Evolutionary conservation across 1,140 invertebrate species (phyloP).

Genomic region (Drosophila repletoides): DNA sequence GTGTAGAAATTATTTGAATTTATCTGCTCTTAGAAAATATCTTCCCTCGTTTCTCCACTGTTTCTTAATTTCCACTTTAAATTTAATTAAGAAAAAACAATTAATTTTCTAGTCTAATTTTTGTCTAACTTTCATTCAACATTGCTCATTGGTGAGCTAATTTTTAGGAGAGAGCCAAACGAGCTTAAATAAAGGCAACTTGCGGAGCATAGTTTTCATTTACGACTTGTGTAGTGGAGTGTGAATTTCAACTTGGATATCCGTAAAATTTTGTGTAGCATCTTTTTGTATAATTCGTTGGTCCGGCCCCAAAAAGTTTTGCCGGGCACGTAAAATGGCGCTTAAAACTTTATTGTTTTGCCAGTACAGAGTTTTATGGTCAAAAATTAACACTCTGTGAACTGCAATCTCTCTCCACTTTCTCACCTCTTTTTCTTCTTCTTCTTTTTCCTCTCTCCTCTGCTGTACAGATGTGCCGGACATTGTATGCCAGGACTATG

Average conservation of each 20-base stretch:
- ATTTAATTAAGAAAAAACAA: no score
- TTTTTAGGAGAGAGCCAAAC: no score
- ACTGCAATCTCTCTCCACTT: background rate
- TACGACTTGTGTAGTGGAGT: conserved; percentile 45
- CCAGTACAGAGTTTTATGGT: conserved; percentile 43
- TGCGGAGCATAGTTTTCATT: conserved; percentile 7
- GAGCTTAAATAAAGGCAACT: no score
- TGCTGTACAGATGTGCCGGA: conserved; percentile 84
- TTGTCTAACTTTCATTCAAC: no score
- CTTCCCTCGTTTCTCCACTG: no score
- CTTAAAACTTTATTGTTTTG: conserved; percentile 49
- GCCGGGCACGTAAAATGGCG: conserved; percentile 42
- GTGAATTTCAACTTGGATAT: conserved; percentile 34
- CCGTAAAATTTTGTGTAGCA: conserved; percentile 33
- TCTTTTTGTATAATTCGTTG: conserved; percentile 43
- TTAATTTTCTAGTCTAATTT: no score
- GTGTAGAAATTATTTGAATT: no score
- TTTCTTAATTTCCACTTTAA: background rate
- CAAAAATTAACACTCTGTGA: conserved; percentile 57
- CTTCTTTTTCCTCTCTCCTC: conserved; percentile 12
- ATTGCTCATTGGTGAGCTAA: no score
- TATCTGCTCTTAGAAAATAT: no score
- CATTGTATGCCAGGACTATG: conserved; percentile 85
- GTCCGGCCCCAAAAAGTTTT: conserved; percentile 33
- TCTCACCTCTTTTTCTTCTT: background rate